Conservation (phyloP, 2,113 vertebrate species). For the Camelus bactrianus region DNA sequence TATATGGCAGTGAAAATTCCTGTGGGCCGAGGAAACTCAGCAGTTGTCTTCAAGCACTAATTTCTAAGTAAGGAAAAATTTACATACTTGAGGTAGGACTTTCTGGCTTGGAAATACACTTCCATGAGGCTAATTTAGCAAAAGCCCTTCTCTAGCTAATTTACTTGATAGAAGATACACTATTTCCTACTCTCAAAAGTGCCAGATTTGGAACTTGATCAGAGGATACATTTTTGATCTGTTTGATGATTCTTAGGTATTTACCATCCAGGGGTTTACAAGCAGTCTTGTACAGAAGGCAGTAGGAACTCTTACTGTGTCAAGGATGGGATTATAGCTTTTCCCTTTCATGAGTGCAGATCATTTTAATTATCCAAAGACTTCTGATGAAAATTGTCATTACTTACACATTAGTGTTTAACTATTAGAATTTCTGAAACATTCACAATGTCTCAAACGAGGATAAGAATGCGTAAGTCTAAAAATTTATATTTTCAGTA, state of each 20-base stretch:
- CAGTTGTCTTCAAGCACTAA: neutral
- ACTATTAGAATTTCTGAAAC: neutral
- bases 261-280: neutral
- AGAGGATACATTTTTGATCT: neutral
- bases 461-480: neutral
- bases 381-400: conserved; percentile 5
- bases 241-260: neutral
- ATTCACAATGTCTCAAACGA: neutral
- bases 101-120: neutral
- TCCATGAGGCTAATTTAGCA: neutral
- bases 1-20: neutral
- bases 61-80: neutral
- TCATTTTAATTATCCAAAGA: neutral
- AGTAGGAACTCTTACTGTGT: neutral
- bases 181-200: neutral
- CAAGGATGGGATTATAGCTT: neutral
- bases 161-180: neutral
- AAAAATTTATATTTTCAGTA: neutral
- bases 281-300: neutral
- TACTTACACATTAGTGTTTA: neutral
- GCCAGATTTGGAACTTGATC: neutral
- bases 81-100: neutral
- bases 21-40: neutral
- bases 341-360: neutral
- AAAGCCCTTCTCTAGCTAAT: neutral